Evolutionary conservation across 2,113 vertebrate species (phyloP).

Genomic region (Eretmochelys imbricata): DNA sequence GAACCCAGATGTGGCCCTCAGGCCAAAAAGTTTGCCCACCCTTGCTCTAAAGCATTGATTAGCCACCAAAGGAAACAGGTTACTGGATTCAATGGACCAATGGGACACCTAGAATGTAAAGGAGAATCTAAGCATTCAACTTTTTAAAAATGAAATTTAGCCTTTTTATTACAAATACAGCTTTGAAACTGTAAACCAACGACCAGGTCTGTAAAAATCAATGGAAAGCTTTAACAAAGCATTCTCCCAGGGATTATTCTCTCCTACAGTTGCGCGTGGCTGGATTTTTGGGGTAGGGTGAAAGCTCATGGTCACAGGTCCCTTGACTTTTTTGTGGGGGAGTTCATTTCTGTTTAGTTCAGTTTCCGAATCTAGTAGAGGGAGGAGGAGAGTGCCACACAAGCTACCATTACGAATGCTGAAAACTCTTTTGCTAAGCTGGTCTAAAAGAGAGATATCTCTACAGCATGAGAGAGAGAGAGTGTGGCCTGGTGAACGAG

Average conservation of each 20-base stretch:
- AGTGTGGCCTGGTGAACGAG: rapidly evolving
- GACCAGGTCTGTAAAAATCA: neutral
- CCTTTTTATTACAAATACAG: neutral
- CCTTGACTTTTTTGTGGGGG: neutral
- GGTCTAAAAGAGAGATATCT: conserved; percentile 1
- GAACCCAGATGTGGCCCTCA: too few relatives aligned
- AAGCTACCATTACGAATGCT: neutral
- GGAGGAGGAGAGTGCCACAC: conserved; percentile 14
- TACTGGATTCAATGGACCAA: neutral
- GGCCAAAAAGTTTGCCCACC: too few relatives aligned
- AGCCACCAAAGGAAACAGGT: neutral
- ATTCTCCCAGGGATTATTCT: neutral
- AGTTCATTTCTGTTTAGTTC: neutral
- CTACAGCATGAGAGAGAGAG: neutral
- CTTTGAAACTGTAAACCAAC: neutral
- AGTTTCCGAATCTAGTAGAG: neutral
- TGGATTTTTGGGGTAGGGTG: neutral
- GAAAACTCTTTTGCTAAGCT: neutral
- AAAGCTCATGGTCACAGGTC: neutral
- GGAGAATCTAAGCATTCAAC: neutral
- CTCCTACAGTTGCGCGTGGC: neutral
- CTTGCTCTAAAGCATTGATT: neutral
- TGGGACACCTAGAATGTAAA: neutral
- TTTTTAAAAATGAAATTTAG: too few relatives aligned
- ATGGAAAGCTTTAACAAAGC: neutral